Percentiles rank a stretch among this genome's conserved stretches.
Conservation (phyloP, 2,888 invertebrate genomes). For the Drosophila nigricruria region DNA sequence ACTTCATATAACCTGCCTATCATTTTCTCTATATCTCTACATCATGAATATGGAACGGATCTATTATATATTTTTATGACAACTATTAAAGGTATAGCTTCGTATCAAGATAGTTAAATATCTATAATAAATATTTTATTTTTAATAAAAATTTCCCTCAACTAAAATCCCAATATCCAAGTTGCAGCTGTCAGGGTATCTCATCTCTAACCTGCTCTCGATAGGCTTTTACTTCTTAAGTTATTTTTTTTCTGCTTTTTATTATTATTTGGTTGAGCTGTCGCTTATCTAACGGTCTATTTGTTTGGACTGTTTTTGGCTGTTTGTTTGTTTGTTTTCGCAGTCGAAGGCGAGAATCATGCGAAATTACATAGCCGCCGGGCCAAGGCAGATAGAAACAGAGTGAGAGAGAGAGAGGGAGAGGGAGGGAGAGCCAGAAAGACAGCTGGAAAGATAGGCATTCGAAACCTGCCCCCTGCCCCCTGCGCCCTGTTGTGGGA, state of each 20-base stretch:
- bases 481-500: slow-evolving; percentile 7
- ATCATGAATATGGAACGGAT: too few relatives aligned
- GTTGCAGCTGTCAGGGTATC: neutral
- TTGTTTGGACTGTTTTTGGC: slow-evolving; percentile 54
- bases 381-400: neutral
- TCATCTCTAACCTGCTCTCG: neutral
- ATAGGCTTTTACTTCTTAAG: neutral
- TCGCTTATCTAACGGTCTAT: slow-evolving; percentile 59
- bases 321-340: slow-evolving; percentile 75
- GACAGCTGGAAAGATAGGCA: neutral
- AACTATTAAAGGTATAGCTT: too few relatives aligned
- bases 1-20: too few relatives aligned
- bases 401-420: neutral
- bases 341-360: slow-evolving; percentile 76
- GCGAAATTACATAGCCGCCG: slow-evolving; percentile 62
- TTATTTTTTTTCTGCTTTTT: neutral
- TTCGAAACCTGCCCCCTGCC: neutral
- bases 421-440: neutral
- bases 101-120: too few relatives aligned
- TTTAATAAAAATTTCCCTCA: neutral
- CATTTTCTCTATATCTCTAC: too few relatives aligned
- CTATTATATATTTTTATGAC: too few relatives aligned
- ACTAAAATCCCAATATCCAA: neutral
- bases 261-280: slow-evolving; percentile 32
- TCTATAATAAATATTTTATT: too few relatives aligned